These are phyloP conservation scores for Notechis scutatus DNA, from an alignment of 2,113 vertebrate genomes.

Conservation along the genomic window DNA sequence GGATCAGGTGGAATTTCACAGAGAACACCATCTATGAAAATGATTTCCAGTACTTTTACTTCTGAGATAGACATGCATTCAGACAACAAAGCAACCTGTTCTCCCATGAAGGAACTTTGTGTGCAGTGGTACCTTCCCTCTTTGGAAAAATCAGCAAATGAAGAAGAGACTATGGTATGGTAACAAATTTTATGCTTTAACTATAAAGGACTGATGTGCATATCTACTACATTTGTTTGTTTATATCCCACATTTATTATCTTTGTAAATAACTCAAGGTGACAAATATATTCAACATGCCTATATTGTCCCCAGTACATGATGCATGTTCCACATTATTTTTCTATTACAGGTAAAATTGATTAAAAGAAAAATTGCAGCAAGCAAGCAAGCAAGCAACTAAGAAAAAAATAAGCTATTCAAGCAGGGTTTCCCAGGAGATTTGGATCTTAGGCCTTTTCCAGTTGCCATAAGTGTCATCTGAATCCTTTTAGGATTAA, in stretches of 20 bases:
- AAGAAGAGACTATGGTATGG: slow-evolving; percentile 68
- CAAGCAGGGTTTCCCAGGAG: not conserved
- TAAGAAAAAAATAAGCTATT: not conserved
- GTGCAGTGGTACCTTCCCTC: slow-evolving; percentile 78
- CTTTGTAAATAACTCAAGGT: not conserved
- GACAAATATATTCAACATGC: not conserved
- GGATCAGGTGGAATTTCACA: slow-evolving; percentile 20
- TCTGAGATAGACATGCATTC: not conserved
- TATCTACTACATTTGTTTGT: not conserved
- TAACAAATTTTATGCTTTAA: slow-evolving; percentile 24
- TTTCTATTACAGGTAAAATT: not conserved
- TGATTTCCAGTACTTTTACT: not conserved
- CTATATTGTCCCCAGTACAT: not conserved
- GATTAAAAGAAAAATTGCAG: not conserved
- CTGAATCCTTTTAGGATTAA: not conserved
- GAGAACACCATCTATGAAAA: not conserved
- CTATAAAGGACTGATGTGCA: not conserved
- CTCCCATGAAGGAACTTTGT: slow-evolving; percentile 66
- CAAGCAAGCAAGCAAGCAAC: not conserved
- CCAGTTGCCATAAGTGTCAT: not conserved
- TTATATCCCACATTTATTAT: not conserved
- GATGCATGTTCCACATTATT: not conserved
- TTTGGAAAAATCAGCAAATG: slow-evolving; percentile 47
- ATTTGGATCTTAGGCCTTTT: not conserved
- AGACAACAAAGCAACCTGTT: slow-evolving; percentile 43